Evolutionary conservation across 2,113 vertebrate genomes (phyloP).

Genomic region (Ochotona curzoniae): DNA sequence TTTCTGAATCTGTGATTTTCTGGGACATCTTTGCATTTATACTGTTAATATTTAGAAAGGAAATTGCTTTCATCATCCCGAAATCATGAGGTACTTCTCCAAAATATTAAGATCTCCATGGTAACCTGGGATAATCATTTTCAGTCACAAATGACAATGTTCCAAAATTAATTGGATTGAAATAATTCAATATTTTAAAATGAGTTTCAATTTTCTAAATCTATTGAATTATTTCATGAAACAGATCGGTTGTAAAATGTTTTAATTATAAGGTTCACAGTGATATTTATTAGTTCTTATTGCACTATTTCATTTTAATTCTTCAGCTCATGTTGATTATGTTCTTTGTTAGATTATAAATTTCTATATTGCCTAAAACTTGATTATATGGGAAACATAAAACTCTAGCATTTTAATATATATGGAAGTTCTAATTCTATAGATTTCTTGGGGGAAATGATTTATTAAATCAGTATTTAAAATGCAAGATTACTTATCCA

Average conservation of each 20-base stretch:
- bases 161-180: neutral
- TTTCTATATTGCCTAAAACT: slow-evolving; percentile 11
- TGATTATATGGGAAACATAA: neutral
- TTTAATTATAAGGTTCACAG: slow-evolving; percentile 20
- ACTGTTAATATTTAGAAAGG: neutral
- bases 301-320: neutral
- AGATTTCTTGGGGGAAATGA: neutral
- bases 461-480: slow-evolving; percentile 37
- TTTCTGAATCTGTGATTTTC: neutral
- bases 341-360: slow-evolving; percentile 38
- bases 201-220: neutral
- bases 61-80: neutral
- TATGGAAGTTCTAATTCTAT: neutral
- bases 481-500: slow-evolving; percentile 12
- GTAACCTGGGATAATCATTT: neutral
- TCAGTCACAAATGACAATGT: neutral
- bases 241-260: slow-evolving; percentile 11
- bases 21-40: neutral
- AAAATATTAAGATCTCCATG: neutral
- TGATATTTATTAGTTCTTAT: slow-evolving; percentile 38
- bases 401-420: slow-evolving; percentile 46
- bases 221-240: slow-evolving; percentile 42
- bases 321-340: neutral
- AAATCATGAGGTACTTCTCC: neutral
- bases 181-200: slow-evolving; percentile 29